Evolutionary conservation across 64 coral and sea anemone species (phyloP), one percentile per base, ranked within the genome.

Genomic region (Stichodactyla mertensii): DNA sequence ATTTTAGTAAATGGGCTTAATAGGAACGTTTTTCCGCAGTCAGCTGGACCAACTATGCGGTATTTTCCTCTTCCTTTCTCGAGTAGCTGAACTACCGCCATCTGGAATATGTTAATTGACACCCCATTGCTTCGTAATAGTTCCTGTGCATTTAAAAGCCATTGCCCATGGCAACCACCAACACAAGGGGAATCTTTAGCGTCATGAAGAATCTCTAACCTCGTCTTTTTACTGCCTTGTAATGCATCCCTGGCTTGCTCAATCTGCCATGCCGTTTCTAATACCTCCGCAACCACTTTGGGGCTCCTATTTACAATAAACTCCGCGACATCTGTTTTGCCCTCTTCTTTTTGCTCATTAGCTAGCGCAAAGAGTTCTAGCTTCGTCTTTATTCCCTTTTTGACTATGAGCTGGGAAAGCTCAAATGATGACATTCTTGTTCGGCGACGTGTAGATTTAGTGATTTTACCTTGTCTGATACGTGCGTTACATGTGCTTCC

Each of bases 11-110:
- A 4, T 10, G 85, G 85, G 54, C 77, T 87, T 69, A 89, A 31
- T 51, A 83, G 66, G 19, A 89, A 83, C 0, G 87, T 89, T 22
- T 89, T 89, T 20, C 86, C 70, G 54, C 87, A 89, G 45, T 89
- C 82, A 57, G 87, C 77, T 69, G 51, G 57, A 8, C 87, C 87
- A 24, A 82, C 66, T 4, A 89, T 20, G 8, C 60, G 45, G 61
- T 89, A 89, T 10, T 89, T 89, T 13, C 78, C 57, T 56, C 77
- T 88, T 22, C 87, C 87, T 19, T 88, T 80, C 15, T 92, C 78
- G 14, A 87, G 51, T 83, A 92, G 19, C 56, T 82, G 36, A 64
- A 78, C 22, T 14, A 92, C 23, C 12, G 90, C 74, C 60, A 24
- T 51, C 71, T 18, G 26, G 79, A 92, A 84, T 31, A 45, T 55